A percentile compares a stretch with the other conserved stretches of the same genome.
Evolutionary conservation across 2,797 vertebrate genomes (phyloP).

Genomic region (Arctocebus calabarensis): DNA sequence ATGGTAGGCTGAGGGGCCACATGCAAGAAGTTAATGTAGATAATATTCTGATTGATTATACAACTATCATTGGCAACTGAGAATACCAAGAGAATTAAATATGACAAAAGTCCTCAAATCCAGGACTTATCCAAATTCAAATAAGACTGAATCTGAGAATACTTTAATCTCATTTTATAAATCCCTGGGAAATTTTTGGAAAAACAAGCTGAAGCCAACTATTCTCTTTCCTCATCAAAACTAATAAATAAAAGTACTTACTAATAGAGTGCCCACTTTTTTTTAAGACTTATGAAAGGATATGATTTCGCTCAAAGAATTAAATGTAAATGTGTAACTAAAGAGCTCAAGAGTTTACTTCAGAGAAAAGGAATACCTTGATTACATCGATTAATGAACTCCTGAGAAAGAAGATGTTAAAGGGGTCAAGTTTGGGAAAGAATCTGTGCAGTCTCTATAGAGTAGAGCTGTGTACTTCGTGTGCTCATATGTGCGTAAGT

Average conservation of each 20-base stretch:
- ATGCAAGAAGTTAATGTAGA: neutral
- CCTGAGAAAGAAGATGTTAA: neutral
- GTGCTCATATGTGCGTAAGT: neutral
- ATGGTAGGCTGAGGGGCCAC: neutral
- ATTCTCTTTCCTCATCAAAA: slow-evolving; percentile 25
- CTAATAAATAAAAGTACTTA: neutral
- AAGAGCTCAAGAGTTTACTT: neutral
- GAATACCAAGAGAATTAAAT: neutral
- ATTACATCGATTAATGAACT: neutral
- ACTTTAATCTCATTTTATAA: neutral
- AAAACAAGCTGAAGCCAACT: neutral
- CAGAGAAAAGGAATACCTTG: neutral
- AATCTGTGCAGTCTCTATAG: neutral
- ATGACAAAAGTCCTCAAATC: neutral
- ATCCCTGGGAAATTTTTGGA: neutral
- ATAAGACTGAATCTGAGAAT: neutral
- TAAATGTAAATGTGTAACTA: neutral
- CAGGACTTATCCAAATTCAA: no score
- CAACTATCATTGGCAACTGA: neutral
- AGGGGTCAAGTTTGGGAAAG: neutral
- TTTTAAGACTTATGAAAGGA: neutral
- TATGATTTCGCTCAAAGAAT: neutral
- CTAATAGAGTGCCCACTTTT: neutral
- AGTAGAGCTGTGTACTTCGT: neutral
- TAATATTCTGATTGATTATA: neutral